Evolutionary conservation across 2,888 invertebrate genomes (phyloP), one percentile per base, ranked within the genome.

Genomic region (Eudemis profundana): DNA sequence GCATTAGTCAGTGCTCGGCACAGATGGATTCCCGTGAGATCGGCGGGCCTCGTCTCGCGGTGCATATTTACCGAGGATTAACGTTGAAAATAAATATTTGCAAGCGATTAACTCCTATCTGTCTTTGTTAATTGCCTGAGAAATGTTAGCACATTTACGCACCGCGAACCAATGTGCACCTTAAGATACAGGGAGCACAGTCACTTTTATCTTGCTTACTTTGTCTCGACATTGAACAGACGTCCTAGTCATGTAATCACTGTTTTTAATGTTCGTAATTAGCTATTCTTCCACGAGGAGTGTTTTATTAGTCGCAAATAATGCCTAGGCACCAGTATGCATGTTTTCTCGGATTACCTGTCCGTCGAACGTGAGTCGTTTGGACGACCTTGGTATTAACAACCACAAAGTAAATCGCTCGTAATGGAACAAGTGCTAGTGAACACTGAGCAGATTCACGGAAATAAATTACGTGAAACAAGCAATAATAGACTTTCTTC

Each of bases 261-360:
- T 36, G 46, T 23, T 29, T 50, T 53, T 63, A 33, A 49, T 56
- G 56, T 29, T 15, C 15, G 56, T 33, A 17, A 49, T 63, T 50
- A 42, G 12, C 63, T 47, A n/a, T 54, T 56, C 12, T 56, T 63
- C 14, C 33, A 29, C 63, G 49, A 56, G 21, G 40, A 47, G 15
- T 15, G 62, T 40, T 54, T 63, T 49, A 56, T 42, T 29, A 50
- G n/a, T 27, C 33, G 10, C 29, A 29, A 44, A 19, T 54, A 54
- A 17, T 33, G 23, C 14, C 2, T 3, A 36, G 19, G 51, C 19
- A 49, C 8, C 23, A 8, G 33, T 33, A 33, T 4, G 33, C 8
- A 33, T 8, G 23, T 23, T 23, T 33, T 4, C 33, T 33, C 8
- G 10, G 33, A 33, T 33, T 10, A 2, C 2, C 33, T 33, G 33